Evolutionary conservation across 2,888 invertebrate genomes (phyloP).

Genomic region (Chrysotoxum bicinctum): DNA sequence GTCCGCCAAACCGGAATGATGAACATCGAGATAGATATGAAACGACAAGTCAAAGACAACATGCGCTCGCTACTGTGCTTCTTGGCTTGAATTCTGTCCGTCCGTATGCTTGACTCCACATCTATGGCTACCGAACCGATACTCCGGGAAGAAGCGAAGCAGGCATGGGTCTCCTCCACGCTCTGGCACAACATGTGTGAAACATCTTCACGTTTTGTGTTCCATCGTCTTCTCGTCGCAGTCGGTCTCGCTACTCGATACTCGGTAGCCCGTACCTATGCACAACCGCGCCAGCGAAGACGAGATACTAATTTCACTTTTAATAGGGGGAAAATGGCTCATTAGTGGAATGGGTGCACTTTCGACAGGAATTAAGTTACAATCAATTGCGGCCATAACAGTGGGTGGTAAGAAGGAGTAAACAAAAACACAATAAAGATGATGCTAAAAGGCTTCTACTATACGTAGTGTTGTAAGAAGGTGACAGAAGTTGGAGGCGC

Average conservation of each 20-base stretch:
- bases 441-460: neutral
- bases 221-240: neutral
- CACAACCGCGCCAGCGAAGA: neutral
- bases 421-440: neutral
- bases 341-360: constrained; percentile 73
- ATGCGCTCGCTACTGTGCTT: constrained; percentile 48
- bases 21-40: constrained; percentile 54
- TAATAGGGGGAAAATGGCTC: constrained; percentile 72
- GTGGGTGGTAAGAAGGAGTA: constrained; percentile 47
- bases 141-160: constrained; percentile 4
- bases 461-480: constrained; percentile 4
- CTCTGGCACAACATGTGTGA: constrained; percentile 60
- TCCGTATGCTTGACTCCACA: neutral
- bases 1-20: constrained; percentile 68
- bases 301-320: constrained; percentile 69
- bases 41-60: constrained; percentile 40
- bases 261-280: neutral
- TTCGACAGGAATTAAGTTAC: constrained; percentile 72
- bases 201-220: constrained; percentile 64
- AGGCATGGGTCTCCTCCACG: neutral
- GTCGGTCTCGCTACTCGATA: neutral
- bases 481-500: constrained; percentile 45
- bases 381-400: constrained; percentile 71
- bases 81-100: constrained; percentile 19
- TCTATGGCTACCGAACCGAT: constrained; percentile 10